Evolutionary conservation across 2,888 invertebrate genomes (phyloP).

Genomic region (Andrena camellia): DNA sequence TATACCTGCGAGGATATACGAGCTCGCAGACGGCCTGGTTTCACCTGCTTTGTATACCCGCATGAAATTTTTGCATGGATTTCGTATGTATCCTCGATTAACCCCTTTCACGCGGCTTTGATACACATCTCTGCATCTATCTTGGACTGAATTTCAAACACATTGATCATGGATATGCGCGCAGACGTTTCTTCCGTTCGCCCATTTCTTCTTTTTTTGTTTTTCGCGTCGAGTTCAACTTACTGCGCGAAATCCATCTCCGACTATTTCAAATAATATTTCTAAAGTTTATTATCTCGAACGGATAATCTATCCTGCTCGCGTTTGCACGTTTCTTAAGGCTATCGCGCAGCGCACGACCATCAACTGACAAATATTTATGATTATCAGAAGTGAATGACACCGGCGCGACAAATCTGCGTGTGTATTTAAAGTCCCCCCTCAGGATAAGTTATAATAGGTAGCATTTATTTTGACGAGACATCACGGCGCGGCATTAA

Average conservation of each 20-base stretch:
- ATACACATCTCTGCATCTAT: constrained; percentile 11
- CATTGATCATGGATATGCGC: constrained; percentile 16
- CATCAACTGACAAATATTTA: background rate
- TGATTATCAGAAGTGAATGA: background rate
- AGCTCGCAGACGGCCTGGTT: constrained; percentile 49
- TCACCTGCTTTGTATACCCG: constrained; percentile 28
- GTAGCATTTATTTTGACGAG: background rate
- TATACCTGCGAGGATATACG: constrained; percentile 56
- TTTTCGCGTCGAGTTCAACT: background rate
- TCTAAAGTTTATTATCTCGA: background rate
- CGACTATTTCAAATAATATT: background rate
- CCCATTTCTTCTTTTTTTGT: background rate
- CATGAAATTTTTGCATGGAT: constrained; percentile 41
- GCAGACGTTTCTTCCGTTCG: background rate
- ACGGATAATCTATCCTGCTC: background rate
- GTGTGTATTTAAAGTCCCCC: background rate
- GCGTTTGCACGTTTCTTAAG: background rate
- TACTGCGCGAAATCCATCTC: background rate
- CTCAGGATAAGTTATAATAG: background rate
- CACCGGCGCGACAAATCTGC: no score
- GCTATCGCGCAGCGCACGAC: background rate
- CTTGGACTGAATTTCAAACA: constrained; percentile 28
- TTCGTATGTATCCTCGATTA: constrained; percentile 50
- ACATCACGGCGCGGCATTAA: background rate
- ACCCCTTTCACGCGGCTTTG: constrained; percentile 23